Conservation (phyloP, 2,797 vertebrate species). For the Oryzias sinensis region DNA sequence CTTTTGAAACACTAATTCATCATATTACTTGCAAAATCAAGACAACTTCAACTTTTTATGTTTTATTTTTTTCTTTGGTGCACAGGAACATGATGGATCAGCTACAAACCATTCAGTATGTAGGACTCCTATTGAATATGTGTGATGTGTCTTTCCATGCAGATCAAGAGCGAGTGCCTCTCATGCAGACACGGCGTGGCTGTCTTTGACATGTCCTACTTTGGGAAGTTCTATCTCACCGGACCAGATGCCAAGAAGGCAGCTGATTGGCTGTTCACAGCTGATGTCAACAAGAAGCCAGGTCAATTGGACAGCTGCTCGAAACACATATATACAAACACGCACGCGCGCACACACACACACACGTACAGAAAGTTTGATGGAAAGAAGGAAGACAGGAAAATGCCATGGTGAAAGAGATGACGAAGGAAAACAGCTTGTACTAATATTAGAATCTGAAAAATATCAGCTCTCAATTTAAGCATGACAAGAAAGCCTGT, state of each 20-base stretch:
- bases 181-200: slow-evolving; percentile 85
- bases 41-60: too few relatives aligned
- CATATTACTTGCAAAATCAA: too few relatives aligned
- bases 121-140: slow-evolving; percentile 1
- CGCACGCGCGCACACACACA: slow-evolving; percentile 10
- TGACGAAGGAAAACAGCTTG: background rate
- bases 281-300: slow-evolving; percentile 87
- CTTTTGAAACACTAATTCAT: too few relatives aligned
- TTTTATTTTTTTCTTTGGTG: too few relatives aligned
- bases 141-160: slow-evolving; percentile 19
- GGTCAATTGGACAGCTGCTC: slow-evolving; percentile 73
- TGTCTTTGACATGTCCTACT: slow-evolving; percentile 98
- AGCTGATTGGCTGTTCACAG: slow-evolving; percentile 93
- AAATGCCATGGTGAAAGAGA: slow-evolving; percentile 14
- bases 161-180: slow-evolving; percentile 91
- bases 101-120: background rate
- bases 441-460: too few relatives aligned
- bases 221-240: slow-evolving; percentile 95
- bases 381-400: slow-evolving; percentile 15
- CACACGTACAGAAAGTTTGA: slow-evolving; percentile 28
- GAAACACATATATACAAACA: background rate
- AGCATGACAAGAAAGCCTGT: background rate
- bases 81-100: background rate
- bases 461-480: background rate
- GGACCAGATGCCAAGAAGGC: slow-evolving; percentile 88